Evolutionary conservation across 1,140 invertebrate genomes (phyloP), one percentile per base, ranked within the genome.

Genomic region (Radopholus similis): DNA sequence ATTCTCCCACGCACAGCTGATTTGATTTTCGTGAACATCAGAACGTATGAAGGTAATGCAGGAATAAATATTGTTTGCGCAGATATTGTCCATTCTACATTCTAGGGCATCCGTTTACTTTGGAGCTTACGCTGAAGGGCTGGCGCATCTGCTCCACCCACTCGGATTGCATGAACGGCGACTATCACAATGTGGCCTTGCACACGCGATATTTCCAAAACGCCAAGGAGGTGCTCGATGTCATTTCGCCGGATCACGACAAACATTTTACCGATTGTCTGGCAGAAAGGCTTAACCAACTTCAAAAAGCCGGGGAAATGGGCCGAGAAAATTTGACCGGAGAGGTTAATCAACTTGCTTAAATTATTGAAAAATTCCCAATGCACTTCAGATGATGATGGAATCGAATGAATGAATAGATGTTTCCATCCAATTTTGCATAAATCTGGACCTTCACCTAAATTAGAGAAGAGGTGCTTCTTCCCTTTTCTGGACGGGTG

Each of bases 81-180:
- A 64, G 38, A 37, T 76, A 37, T 32, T 34, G 18, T n/a, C 9
- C 13, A 21, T 56, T 35, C 54, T 34, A 11, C 51, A 23, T 55
- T 81, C 58, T 53, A 79, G 81, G 70, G 28, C 71, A 76, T 8
- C 68, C 78, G 3, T 81, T 60, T 44, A 82, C 80, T 15, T 37
- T 82, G 32, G 78, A 81, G 51, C 64, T 81, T 35, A 81, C 78
- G 15, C 80, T 82, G 77, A 81, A 81, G 51, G 78, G 78, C 5
- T 81, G 78, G 78, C 55, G 78, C 28, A 70, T 81, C 40, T 74
- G 77, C 23, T 81, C 78, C 4, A 53, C 58, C 9, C 78, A 77
- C 40, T 68, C 75, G 15, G 78, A 80, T 66, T 75, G 66, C 21
- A 80, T 80, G 79, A 79, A 80, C 47, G 78, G 55, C 30, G 58